Base-by-base conservation (phyloP, 1,140 invertebrate species). In the Hylaeus anthracinus region DNA sequence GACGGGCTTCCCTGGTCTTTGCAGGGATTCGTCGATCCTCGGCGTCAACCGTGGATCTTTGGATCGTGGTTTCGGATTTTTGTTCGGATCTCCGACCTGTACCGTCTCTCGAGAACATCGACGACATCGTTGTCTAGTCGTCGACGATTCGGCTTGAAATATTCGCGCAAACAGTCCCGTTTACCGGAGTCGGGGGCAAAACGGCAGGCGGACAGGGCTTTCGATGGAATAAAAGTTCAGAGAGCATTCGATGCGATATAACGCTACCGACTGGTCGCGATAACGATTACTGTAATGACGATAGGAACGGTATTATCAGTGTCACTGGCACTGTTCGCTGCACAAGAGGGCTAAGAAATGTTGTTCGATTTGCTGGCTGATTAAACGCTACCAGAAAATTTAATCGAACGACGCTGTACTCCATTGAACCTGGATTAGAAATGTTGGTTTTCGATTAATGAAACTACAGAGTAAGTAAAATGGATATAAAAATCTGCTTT, bases 261-360 rank as follows among this genome's bases (percentile, higher is more conserved):
- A 15, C 6, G 53, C n/a, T 51, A 66, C 74, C 65, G 76, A 79
- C 48, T 41, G 41, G 6, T 2, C 58, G 60, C 76, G 70, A 72
- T 79, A 79, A 79, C 77, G 77, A 73, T 79, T 79, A 79, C 73
- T 56, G 77, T 65, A 79, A 79, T 39, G 76, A 65, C 26, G 56
- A 48, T 26, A 56, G 70, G 43, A 72, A 65, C 61, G 15, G 41
- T n/a, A 63, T 48, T 39, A 3, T 48, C 45, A 9, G 26, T 41
- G 70, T 65, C 61, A 65, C 41, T 72, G 14, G 14, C 58, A 72
- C 37, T 45, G 43, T 37, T 1, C 6, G 8, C 15, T 5, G 9
- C 48, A 41, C 39, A 10, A 2, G 12, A 39, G 60, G 37, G 12
- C 45, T 48, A 51, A 10, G 51, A 55, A 55, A 45, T 4, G 6